Percentiles rank a stretch among this genome's conserved stretches.
These are phyloP conservation scores for Microtus oregoni DNA, from an alignment of 2,113 vertebrate species.

Conservation along the genomic window DNA sequence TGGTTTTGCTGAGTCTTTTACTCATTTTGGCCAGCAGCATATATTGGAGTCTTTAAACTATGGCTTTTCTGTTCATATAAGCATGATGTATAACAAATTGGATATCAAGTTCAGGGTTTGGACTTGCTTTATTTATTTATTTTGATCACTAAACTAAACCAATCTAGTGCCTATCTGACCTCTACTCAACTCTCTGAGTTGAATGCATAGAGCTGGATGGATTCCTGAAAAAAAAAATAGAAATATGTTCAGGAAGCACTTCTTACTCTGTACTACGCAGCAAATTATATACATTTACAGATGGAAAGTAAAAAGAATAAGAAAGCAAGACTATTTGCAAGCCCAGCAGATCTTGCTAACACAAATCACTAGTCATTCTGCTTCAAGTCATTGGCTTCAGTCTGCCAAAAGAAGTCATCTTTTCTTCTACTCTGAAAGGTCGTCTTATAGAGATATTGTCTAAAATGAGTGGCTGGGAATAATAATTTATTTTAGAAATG, in stretches of 20 bases:
- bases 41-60: conserved; percentile 70
- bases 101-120: conserved; percentile 45
- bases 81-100: conserved; percentile 76
- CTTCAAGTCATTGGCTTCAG: conserved; percentile 46
- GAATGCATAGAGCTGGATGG: neutral
- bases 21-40: conserved; percentile 70
- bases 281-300: conserved; percentile 73
- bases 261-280: conserved; percentile 62
- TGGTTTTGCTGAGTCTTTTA: conserved; percentile 71
- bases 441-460: neutral
- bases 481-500: conserved; percentile 35
- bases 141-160: conserved; percentile 62
- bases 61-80: conserved; percentile 75
- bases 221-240: conserved; percentile 74
- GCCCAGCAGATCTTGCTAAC: conserved; percentile 51
- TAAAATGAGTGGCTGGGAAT: neutral
- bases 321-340: conserved; percentile 69
- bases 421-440: conserved; percentile 32
- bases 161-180: conserved; percentile 33
- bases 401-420: neutral
- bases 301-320: conserved; percentile 70
- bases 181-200: conserved; percentile 55
- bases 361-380: conserved; percentile 46
- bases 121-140: conserved; percentile 60
- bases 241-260: neutral